Evolutionary conservation across 2,113 vertebrate species (phyloP), one percentile per base, ranked within the genome.

Genomic region (Tenrec ecaudatus): DNA sequence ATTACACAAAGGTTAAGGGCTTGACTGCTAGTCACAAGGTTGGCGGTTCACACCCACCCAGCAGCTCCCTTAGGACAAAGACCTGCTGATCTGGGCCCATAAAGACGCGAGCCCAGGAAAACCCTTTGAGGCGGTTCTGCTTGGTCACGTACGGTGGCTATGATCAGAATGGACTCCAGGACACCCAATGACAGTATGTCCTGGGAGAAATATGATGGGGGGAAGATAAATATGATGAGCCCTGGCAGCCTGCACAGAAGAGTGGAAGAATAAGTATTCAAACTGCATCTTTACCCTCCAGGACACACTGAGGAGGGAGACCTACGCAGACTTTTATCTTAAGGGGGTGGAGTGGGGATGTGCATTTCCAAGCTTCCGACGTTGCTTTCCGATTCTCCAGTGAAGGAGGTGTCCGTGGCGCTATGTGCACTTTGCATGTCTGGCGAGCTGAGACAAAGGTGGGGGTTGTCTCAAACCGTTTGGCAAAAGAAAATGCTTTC

Each of bases 251-350:
- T 15, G 43, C 53, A 60, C 75, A 81, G 20, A 29, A 36, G 3
- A 2, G n/a, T 15, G 14, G 22, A 27, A 25, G n/a, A 64, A 33
- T 2, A 12, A 23, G 38, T 14, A 38, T 38, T 62, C n/a, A n/a
- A 58, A 62, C n/a, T 0, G 16, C 4, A 47, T 6, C 8, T 1
- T 3, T 3, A 6, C 20, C 38, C 60, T 3, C 4, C 2, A 6
- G 47, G 66, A 90, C 9, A 31, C 31, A 25, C n/a, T 2, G 47
- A 7, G 62, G 38, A 86, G 11, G 40, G 57, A 86, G 38, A n/a
- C 27, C 11, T 27, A 15, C 31, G 78, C 25, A 68, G 31, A 36
- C 17, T 23, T 5, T 36, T 1, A 1, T 22, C 6, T 40, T 25
- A 66, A 60, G 71, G 31, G 12, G 60, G 22, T 53, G 47, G 47